These are phyloP conservation scores for Litocranius walleri DNA, from an alignment of 2,113 vertebrate genomes.

Conservation along the genomic window DNA sequence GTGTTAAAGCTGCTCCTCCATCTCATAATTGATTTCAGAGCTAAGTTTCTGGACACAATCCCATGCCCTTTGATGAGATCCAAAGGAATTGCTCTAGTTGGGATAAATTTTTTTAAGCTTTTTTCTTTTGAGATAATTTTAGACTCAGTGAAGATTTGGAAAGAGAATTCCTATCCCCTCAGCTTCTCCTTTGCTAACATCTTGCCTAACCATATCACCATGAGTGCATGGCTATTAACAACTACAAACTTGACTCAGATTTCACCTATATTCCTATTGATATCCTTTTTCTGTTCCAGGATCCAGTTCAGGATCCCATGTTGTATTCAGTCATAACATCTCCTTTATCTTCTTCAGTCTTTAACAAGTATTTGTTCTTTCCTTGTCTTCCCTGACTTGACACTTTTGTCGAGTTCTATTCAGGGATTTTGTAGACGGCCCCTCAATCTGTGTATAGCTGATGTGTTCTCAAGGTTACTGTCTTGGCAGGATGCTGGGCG, in stretches of 20 bases:
- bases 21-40: rapidly evolving
- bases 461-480: rapidly evolving
- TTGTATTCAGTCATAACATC: rapidly evolving
- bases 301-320: background rate
- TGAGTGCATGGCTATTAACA: rapidly evolving
- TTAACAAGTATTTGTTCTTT: background rate
- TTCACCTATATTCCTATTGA: rapidly evolving
- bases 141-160: background rate
- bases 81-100: background rate
- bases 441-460: rapidly evolving
- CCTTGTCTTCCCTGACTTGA: background rate
- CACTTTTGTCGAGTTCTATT: rapidly evolving
- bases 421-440: background rate
- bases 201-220: rapidly evolving
- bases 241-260: rapidly evolving
- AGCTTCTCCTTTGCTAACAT: background rate
- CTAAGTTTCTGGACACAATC: background rate
- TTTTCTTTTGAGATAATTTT: background rate
- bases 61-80: background rate
- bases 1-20: background rate
- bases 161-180: background rate
- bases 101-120: background rate
- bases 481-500: rapidly evolving
- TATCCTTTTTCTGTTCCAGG: background rate
- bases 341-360: background rate